Evolutionary conservation across 2,888 invertebrate species (phyloP).

Genomic region (Heliconius ismenius): DNA sequence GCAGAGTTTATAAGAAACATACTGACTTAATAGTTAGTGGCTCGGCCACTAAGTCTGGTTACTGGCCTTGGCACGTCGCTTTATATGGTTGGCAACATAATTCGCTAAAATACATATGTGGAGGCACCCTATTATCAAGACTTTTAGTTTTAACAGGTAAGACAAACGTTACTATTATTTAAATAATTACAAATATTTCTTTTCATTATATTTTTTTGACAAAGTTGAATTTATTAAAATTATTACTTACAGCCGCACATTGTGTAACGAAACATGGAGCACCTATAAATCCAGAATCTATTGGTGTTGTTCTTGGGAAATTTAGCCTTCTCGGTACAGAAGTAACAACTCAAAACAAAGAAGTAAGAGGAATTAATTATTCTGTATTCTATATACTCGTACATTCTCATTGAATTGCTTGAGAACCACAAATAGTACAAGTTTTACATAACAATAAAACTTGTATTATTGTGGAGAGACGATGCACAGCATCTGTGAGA

Average conservation of each 20-base stretch:
- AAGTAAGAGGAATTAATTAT: slow-evolving; percentile 18
- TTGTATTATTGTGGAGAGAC: no score
- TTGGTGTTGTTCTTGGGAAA: slow-evolving; percentile 33
- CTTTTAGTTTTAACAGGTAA: slow-evolving; percentile 9
- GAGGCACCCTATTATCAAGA: slow-evolving; percentile 7
- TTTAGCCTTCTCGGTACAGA: slow-evolving; percentile 25
- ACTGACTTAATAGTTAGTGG: slow-evolving; percentile 14
- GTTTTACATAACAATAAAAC: no score
- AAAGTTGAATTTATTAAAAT: not conserved
- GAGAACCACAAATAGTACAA: no score
- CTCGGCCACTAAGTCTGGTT: not conserved
- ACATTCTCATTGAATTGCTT: not conserved
- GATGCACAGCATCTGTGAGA: no score
- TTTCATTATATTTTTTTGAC: not conserved
- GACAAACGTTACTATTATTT: not conserved
- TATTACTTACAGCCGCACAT: slow-evolving; percentile 29
- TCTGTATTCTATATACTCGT: no score
- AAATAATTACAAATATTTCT: not conserved
- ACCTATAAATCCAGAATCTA: slow-evolving; percentile 21
- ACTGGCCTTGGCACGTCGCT: slow-evolving; percentile 19
- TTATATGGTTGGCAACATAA: not conserved
- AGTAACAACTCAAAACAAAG: slow-evolving; percentile 25
- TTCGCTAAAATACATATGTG: not conserved
- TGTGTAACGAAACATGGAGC: slow-evolving; percentile 18
- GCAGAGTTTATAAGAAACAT: slow-evolving; percentile 1